Evolutionary conservation across 2,888 invertebrate genomes (phyloP), one percentile per base, ranked within the genome.

Genomic region (Cyaniris semiargus): DNA sequence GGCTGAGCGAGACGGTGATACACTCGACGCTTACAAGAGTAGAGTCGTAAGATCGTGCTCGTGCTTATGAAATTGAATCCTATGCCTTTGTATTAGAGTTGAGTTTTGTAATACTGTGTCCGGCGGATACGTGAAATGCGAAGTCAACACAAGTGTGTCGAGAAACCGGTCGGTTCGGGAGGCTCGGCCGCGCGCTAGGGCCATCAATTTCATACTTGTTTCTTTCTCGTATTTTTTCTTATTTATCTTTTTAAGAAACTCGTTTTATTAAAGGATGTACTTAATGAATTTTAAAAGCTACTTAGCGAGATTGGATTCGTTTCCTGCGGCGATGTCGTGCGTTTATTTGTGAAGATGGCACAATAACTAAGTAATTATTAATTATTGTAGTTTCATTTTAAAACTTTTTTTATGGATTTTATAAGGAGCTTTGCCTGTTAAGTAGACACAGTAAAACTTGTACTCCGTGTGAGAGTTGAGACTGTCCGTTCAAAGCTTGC

Each of bases 131-230:
- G 72, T 31, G 34, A 34, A 66, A 48, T 58, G 27, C 8, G 15
- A 44, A 6, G 27, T 23, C 23, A 5, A 21, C 13, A 10, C 18
- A 7, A 23, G 83, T 82, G 88, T 89, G 88, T 87, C 77, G 88
- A 83, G 83, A 80, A 87, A 90, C 91, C 86, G 88, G 90, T 90
- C 84, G 81, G 79, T 82, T 83, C 84, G 83, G 89, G 89, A 90
- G 90, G 90, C 89, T 89, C 78, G 58, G 76, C 87, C 89, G 23
- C 60, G 18, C 23, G 60, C 60, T 23, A 66, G 90, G 91, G 90
- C 84, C 86, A 84, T 85, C 89, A 86, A 80, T 75, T 76, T 78
- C 77, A 79, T 81, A 78, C 75, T 76, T 78, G 80, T 83, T 83
- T 81, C 81, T 70, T 18, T 66, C 66, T 75, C 56, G 70, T 38